Evolutionary conservation across 1,140 invertebrate genomes (phyloP).

Genomic region (Chlorops oryzae): DNA sequence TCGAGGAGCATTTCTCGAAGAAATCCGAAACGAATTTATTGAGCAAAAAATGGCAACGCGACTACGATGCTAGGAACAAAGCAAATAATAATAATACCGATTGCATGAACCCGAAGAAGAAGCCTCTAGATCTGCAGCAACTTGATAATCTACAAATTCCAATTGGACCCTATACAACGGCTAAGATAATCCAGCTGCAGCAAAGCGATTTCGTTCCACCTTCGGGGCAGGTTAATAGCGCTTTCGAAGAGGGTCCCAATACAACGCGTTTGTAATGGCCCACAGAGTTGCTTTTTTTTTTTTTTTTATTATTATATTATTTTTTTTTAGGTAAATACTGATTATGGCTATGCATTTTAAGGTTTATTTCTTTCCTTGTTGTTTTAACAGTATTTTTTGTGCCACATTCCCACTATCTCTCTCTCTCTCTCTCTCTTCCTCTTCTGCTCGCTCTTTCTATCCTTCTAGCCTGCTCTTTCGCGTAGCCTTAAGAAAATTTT

Average conservation of each 20-base stretch:
- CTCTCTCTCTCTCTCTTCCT: too few species aligned
- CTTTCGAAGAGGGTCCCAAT: conserved; percentile 38
- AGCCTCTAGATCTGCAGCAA: conserved; percentile 26
- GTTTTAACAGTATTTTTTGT: too few species aligned
- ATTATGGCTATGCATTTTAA: too few species aligned
- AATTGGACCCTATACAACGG: conserved; percentile 26
- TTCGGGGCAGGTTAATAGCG: conserved; percentile 27
- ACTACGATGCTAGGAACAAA: conserved; percentile 5
- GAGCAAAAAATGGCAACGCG: conserved; percentile 6
- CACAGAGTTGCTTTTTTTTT: too few species aligned
- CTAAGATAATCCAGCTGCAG: conserved; percentile 41
- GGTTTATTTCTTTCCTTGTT: too few species aligned
- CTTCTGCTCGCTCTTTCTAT: too few species aligned
- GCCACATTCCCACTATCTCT: too few species aligned
- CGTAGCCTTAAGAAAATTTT: too few species aligned
- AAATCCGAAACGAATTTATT: conserved; percentile 33
- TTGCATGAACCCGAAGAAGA: not conserved
- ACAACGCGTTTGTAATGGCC: conserved; percentile 41
- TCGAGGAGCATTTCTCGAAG: conserved; percentile 61
- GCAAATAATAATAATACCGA: not conserved
- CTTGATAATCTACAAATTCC: conserved; percentile 36
- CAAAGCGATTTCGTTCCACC: conserved; percentile 39
- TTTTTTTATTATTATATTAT: too few species aligned
- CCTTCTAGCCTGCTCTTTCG: too few species aligned
- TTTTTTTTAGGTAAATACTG: too few species aligned